phyloP scores from a whole-genome alignment of 2,888 invertebrate species.

The Tholera decimalis region DNA sequence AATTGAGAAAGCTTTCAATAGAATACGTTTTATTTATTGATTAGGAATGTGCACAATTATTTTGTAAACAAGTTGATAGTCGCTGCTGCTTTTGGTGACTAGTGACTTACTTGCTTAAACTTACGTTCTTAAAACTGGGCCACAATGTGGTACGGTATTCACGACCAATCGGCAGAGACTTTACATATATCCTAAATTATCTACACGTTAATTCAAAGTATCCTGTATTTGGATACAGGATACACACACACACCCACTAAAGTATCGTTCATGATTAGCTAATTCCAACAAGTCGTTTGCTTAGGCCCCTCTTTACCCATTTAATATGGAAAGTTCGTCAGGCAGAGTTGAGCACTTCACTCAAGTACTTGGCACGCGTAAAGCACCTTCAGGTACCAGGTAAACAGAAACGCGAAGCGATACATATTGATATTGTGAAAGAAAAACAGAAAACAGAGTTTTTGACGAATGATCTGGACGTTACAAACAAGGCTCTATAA shows the following conservation, averaged over 20 bases:
- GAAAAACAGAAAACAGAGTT: conserved; percentile 13
- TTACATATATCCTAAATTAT: too few relatives aligned
- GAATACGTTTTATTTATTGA: too few relatives aligned
- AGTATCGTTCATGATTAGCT: conserved; percentile 8
- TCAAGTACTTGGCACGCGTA: conserved; percentile 30
- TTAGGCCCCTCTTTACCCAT: conserved; percentile 56
- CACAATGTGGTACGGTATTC: too few relatives aligned
- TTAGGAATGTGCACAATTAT: too few relatives aligned
- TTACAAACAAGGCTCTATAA: not conserved
- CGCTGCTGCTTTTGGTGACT: too few relatives aligned
- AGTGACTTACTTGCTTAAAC: too few relatives aligned
- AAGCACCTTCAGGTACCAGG: conserved; percentile 32
- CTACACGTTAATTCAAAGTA: too few relatives aligned
- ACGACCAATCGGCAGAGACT: too few relatives aligned
- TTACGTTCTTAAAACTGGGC: too few relatives aligned
- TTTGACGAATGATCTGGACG: not conserved
- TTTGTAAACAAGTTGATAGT: too few relatives aligned
- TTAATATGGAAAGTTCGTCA: conserved; percentile 48
- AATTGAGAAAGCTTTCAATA: too few relatives aligned
- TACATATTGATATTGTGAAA: conserved; percentile 7
- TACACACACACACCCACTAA: not conserved
- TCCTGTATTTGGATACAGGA: too few relatives aligned
- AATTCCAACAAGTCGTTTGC: conserved; percentile 20
- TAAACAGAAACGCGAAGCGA: conserved; percentile 30
- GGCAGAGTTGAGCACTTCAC: conserved; percentile 19